Evolutionary conservation across 2,113 vertebrate genomes (phyloP).

Genomic region (Pelmatolapia mariae): DNA sequence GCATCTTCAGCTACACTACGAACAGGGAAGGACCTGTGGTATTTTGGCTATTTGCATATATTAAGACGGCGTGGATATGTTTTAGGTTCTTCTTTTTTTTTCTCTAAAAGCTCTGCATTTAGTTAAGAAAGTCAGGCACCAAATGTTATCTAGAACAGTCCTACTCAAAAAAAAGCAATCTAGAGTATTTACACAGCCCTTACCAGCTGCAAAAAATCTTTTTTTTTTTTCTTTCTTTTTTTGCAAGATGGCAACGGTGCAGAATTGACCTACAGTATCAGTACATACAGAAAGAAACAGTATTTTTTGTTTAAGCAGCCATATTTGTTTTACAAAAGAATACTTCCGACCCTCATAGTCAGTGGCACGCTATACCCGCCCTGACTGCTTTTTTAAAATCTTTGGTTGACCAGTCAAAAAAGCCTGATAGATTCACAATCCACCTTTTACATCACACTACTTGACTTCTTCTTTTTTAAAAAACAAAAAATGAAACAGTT

Average conservation of each 20-base stretch:
- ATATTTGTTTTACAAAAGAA: constrained; percentile 66
- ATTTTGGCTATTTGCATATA: constrained; percentile 45
- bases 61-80: constrained; percentile 13
- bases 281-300: constrained; percentile 60
- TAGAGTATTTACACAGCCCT: constrained; percentile 57
- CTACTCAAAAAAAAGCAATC: constrained; percentile 45
- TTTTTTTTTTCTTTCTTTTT: background rate
- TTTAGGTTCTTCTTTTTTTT: constrained; percentile 19
- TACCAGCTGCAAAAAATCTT: constrained; percentile 2
- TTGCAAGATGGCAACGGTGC: constrained; percentile 22
- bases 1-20: background rate
- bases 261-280: constrained; percentile 63
- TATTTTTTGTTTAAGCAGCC: constrained; percentile 65
- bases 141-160: constrained; percentile 41
- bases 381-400: constrained; percentile 54
- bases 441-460: constrained; percentile 37
- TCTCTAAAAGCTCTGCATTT: constrained; percentile 34
- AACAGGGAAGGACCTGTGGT: background rate
- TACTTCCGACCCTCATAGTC: constrained; percentile 35
- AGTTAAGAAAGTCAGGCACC: constrained; percentile 51
- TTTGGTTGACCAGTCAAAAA: constrained; percentile 71
- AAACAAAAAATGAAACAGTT: constrained; percentile 35
- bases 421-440: constrained; percentile 66
- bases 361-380: constrained; percentile 41
- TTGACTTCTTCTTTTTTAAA: constrained; percentile 65